These are phyloP conservation scores for Lottia scabra DNA, from an alignment of 2,888 invertebrate species.

Conservation along the genomic window DNA sequence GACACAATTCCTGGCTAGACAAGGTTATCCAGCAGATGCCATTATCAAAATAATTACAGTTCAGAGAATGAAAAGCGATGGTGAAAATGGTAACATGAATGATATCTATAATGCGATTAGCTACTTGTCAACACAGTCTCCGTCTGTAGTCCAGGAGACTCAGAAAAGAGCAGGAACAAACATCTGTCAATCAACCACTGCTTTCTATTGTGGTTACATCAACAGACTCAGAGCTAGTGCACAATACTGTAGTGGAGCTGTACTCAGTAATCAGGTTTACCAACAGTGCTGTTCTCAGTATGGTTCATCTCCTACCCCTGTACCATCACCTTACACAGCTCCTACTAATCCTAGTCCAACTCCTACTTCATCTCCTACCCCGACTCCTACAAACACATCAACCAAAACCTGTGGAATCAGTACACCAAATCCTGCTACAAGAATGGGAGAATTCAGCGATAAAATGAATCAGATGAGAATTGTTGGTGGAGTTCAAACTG, in stretches of 20 bases:
- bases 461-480: conserved; percentile 2
- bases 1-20: neutral
- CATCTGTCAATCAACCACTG: neutral
- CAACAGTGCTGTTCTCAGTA: neutral
- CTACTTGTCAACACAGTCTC: neutral
- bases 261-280: neutral
- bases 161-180: neutral
- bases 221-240: neutral
- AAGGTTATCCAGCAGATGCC: neutral
- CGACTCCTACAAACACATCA: neutral
- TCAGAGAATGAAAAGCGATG: neutral
- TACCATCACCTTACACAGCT: neutral
- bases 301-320: neutral
- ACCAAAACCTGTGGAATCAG: neutral
- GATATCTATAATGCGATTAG: neutral
- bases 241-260: neutral
- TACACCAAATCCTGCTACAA: neutral
- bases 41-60: neutral
- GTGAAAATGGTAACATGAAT: neutral
- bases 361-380: neutral
- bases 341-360: neutral
- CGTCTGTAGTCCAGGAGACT: neutral
- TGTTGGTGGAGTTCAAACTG: neutral
- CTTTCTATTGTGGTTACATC: neutral
- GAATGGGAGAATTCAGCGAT: neutral